A percentile compares a stretch with the other conserved stretches of the same genome.
Evolutionary conservation across 2,113 vertebrate species (phyloP).

Genomic region (Apistogramma diplotaenia): DNA sequence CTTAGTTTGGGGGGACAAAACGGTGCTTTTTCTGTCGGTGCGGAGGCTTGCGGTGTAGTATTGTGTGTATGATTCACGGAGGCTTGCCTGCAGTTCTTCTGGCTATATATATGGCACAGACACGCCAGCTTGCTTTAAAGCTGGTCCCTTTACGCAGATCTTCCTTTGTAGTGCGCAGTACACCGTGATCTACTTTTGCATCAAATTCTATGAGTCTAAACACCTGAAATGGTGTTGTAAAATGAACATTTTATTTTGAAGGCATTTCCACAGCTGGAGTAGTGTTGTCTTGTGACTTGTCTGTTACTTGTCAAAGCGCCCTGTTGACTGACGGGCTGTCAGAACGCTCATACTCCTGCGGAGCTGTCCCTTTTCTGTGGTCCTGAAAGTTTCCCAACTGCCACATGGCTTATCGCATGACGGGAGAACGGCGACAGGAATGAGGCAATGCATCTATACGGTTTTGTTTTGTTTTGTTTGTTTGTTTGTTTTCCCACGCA

Average conservation of each 20-base stretch:
- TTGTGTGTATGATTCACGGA: constrained; percentile 8
- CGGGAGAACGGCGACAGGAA: not conserved
- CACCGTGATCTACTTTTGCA: not conserved
- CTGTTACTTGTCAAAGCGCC: constrained; percentile 42
- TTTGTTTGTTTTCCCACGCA: not conserved
- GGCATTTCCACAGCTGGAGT: not conserved
- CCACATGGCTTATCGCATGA: constrained; percentile 9
- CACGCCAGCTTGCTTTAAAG: not conserved
- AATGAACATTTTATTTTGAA: not conserved
- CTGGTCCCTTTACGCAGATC: constrained; percentile 10
- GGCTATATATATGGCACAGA: not conserved
- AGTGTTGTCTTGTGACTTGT: not conserved
- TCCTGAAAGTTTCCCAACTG: constrained; percentile 75
- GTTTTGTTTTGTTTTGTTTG: too few species aligned
- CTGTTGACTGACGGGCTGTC: constrained; percentile 53
- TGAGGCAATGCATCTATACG: not conserved
- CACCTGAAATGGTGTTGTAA: not conserved
- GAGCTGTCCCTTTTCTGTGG: constrained; percentile 68
- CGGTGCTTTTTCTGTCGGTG: not conserved
- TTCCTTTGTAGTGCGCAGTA: not conserved
- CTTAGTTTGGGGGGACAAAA: constrained; percentile 21
- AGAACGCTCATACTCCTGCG: not conserved
- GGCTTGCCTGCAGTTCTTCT: not conserved
- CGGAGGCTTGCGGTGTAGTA: not conserved
- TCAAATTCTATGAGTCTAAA: not conserved